Base-by-base conservation (phyloP, 2,888 invertebrate species). In the Mystacides longicornis region DNA sequence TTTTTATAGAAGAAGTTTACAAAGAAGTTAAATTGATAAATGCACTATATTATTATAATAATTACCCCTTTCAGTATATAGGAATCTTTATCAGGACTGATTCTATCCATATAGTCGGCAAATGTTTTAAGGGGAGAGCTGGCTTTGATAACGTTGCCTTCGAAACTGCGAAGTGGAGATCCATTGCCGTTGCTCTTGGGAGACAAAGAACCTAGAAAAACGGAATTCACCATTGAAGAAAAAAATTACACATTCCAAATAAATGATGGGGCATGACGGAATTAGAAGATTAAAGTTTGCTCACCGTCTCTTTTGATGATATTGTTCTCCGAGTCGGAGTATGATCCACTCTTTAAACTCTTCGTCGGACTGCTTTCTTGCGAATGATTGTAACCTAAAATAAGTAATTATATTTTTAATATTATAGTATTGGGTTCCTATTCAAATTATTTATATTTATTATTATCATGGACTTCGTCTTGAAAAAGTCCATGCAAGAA, bases 11-110 rank as follows among this genome's bases (percentile, higher is more conserved):
- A n/a, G n/a, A n/a, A n/a, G n/a, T n/a, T n/a, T n/a, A n/a, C n/a
- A n/a, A n/a, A n/a, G n/a, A n/a, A n/a, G n/a, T n/a, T n/a, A n/a
- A n/a, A n/a, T n/a, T n/a, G n/a, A n/a, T n/a, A n/a, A n/a, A n/a
- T n/a, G n/a, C n/a, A n/a, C n/a, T n/a, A n/a, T n/a, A n/a, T n/a
- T n/a, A n/a, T n/a, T n/a, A 7, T 27, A 27, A 11, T 43, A 11
- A 43, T 49, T 16, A 48, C 61, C 3, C 70, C 62, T 52, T 54
- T 51, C 63, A 67, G 67, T 66, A 83, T 84, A 62, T 79, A 80
- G 64, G 79, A 78, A 57, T 84, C 81, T 67, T 81, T 81, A 67
- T 89, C 89, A 2, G 87, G 86, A 63, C 86, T 83, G 62, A 88
- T 81, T 64, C 83, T 74, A 62, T 87, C 87, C 60, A 85, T 78